Evolutionary conservation across 2,113 vertebrate genomes (phyloP).

Genomic region (Bambusicola thoracicus): DNA sequence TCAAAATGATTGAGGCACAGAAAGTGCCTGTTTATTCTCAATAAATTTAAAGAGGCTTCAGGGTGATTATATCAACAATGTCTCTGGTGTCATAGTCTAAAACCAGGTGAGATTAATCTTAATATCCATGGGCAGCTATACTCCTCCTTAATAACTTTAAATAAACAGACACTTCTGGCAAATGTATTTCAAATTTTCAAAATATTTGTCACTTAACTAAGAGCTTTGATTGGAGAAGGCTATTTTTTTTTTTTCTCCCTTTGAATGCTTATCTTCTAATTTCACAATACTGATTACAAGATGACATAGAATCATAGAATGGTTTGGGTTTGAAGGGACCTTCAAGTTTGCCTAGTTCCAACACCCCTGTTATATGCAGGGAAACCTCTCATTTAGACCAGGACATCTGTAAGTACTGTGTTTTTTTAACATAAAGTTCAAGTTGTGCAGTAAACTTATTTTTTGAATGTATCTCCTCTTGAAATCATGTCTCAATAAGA

Average conservation of each 20-base stretch:
- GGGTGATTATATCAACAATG: neutral
- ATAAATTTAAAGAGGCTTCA: neutral
- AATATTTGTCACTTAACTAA: conserved; percentile 29
- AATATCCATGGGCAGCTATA: neutral
- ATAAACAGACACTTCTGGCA: neutral
- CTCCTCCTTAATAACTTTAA: conserved; percentile 3
- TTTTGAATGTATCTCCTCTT: neutral
- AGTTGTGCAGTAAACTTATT: neutral
- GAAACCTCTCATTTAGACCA: neutral
- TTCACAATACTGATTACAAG: neutral
- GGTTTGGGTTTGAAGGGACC: too few species aligned
- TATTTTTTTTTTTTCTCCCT: neutral
- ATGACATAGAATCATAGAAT: too few species aligned
- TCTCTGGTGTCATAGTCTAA: neutral
- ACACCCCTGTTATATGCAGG: too few species aligned
- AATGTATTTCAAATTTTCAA: neutral
- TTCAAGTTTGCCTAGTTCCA: too few species aligned
- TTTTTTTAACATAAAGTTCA: neutral
- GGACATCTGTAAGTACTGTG: neutral
- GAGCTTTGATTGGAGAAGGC: neutral
- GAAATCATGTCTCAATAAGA: neutral
- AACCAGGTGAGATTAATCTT: conserved; percentile 28
- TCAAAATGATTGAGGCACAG: neutral
- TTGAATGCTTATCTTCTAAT: neutral
- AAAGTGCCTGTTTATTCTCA: neutral